Base-by-base conservation (phyloP, 2,888 invertebrate species). In the Mythimna albipuncta region DNA sequence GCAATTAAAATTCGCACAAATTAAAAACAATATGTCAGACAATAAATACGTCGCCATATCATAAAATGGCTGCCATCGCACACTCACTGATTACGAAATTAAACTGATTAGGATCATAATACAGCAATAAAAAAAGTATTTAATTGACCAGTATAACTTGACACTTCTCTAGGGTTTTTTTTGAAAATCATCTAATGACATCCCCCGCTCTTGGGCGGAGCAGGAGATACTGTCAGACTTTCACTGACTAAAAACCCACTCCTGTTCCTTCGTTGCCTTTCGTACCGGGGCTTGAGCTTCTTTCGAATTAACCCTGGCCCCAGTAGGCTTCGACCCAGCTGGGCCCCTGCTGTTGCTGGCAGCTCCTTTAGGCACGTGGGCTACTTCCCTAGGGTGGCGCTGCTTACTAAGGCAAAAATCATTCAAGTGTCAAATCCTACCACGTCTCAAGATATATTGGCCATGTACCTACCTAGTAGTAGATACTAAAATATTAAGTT, bases 1-100 rank as follows among this genome's bases (percentile, higher is more conserved):
- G 41, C 32, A 32, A 64, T 77, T 62, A 64, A 64, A 77, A 82
- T 70, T 82, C 32, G 64, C 82, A 64, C 55, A n/a, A 55, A 54
- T 59, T 66, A 63, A 65, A 65, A 75, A 26, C 61, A 69, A 58
- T n/a, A 57, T 68, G 35, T 44, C 0, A 41, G 2, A 66, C 55
- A 57, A 38, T 77, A 66, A 64, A 77, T 38, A 64, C 47, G 26
- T 62, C 61, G 57, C 11, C 38, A 21, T 64, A 55, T 38, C n/a
- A 70, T 81, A 64, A 64, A 62, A 70, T 38, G 35, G 11, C 32
- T 38, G 57, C 54, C 38, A 62, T 61, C 26, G 38, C n/a, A 61
- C 63, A 70, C 52, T 32, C 55, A 52, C 41, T 52, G 21, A 62
- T 80, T 59, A 32, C 44, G 54, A 65, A 65, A 83, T 67, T 54